Percentiles rank a stretch among this genome's conserved stretches.
Conservation (phyloP, 2,888 invertebrate species). For the Stenodema calcarata region DNA sequence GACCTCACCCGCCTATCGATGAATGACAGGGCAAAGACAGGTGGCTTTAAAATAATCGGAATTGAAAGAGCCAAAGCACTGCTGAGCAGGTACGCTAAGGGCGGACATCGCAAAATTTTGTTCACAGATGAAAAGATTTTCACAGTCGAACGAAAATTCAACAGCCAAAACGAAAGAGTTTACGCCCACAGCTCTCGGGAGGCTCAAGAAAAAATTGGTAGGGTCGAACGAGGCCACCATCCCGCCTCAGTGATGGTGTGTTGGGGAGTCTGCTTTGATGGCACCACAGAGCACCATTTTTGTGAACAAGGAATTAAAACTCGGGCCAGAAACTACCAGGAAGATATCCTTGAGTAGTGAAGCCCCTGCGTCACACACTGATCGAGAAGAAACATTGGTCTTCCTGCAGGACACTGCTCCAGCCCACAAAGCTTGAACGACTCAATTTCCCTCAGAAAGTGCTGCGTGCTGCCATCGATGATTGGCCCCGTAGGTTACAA, state of each 20-base stretch:
- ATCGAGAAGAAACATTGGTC: slow-evolving; percentile 33
- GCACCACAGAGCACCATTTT: background rate
- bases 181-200: background rate
- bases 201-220: background rate
- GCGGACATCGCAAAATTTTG: no score
- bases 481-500: no score
- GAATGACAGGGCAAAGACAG: no score
- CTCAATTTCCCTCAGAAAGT: no score
- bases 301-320: background rate
- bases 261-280: background rate
- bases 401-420: slow-evolving; percentile 55
- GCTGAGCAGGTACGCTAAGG: no score
- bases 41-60: no score
- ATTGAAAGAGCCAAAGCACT: no score
- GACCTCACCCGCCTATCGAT: no score
- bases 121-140: no score
- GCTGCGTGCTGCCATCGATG: no score
- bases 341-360: background rate
- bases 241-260: background rate
- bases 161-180: background rate
- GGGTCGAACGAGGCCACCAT: background rate
- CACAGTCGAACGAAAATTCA: background rate
- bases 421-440: slow-evolving; percentile 55
- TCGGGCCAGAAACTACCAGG: background rate
- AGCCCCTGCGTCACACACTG: background rate